Conservation (phyloP, 2,888 invertebrate species). For the Tachina fera region DNA sequence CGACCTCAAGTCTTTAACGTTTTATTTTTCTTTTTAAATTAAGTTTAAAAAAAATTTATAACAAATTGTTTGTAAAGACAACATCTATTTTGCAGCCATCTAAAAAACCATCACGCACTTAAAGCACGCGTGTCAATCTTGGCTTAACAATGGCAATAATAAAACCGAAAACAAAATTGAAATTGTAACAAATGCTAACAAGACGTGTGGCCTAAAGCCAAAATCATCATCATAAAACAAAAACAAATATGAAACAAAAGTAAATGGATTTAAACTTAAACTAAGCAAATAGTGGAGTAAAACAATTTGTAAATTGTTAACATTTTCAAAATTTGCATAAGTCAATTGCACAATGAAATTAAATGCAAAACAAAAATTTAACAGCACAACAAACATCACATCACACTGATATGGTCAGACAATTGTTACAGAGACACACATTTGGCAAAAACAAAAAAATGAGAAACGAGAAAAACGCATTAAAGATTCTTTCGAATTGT, state of each 20-base stretch:
- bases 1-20: slow-evolving; percentile 44
- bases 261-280: slow-evolving; percentile 30
- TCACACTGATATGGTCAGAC: slow-evolving; percentile 38
- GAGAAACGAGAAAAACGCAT: slow-evolving; percentile 13
- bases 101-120: slow-evolving; percentile 68
- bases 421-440: slow-evolving; percentile 32
- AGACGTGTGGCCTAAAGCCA: slow-evolving; percentile 71
- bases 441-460: background rate
- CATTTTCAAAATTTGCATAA: slow-evolving; percentile 67
- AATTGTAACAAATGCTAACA: slow-evolving; percentile 71
- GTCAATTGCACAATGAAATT: slow-evolving; percentile 66
- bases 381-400: background rate
- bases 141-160: slow-evolving; percentile 40
- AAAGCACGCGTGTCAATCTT: slow-evolving; percentile 70
- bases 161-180: slow-evolving; percentile 49
- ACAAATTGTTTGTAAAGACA: slow-evolving; percentile 31
- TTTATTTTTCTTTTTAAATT: slow-evolving; percentile 10
- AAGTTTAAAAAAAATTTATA: slow-evolving; percentile 50
- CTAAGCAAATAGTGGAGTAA: slow-evolving; percentile 18
- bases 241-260: slow-evolving; percentile 13
- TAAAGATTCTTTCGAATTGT: slow-evolving; percentile 50
- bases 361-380: slow-evolving; percentile 13
- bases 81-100: slow-evolving; percentile 42
- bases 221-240: slow-evolving; percentile 37
- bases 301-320: slow-evolving; percentile 63